phyloP scores from a whole-genome alignment of 2,888 invertebrate species.

The Drosophila paracracens region DNA sequence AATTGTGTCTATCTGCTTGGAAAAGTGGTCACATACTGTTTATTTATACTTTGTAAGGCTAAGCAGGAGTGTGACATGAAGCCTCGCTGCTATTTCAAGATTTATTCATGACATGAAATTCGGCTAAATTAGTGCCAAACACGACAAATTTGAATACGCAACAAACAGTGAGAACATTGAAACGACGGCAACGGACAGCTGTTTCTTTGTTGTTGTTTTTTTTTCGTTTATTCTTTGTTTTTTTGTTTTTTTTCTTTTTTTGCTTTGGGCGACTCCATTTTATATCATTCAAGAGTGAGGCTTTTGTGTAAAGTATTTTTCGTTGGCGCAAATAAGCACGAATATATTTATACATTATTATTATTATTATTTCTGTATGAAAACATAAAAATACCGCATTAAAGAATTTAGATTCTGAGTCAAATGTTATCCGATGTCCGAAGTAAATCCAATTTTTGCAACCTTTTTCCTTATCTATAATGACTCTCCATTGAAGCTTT shows the following conservation, averaged over 20 bases:
- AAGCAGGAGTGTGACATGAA: not conserved
- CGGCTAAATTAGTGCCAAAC: conserved; percentile 4
- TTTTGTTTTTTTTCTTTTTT: not conserved
- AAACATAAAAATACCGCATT: not conserved
- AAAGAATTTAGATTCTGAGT: not conserved
- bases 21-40: not conserved
- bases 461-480: not conserved
- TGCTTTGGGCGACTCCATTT: not conserved
- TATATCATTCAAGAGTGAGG: not conserved
- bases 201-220: not conserved
- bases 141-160: conserved; percentile 3
- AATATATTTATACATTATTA: not conserved
- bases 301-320: not conserved
- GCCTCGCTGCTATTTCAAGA: not conserved
- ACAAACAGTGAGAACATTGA: not conserved
- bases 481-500: not conserved
- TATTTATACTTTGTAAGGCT: not conserved
- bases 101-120: conserved; percentile 3
- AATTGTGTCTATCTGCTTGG: not conserved
- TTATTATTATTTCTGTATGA: not conserved
- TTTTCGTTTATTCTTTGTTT: not conserved
- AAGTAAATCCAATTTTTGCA: not conserved
- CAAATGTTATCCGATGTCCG: not conserved
- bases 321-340: not conserved
- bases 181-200: conserved; percentile 3